Base-by-base conservation (phyloP, 2,797 vertebrate species). In the Smutsia temminckii region DNA sequence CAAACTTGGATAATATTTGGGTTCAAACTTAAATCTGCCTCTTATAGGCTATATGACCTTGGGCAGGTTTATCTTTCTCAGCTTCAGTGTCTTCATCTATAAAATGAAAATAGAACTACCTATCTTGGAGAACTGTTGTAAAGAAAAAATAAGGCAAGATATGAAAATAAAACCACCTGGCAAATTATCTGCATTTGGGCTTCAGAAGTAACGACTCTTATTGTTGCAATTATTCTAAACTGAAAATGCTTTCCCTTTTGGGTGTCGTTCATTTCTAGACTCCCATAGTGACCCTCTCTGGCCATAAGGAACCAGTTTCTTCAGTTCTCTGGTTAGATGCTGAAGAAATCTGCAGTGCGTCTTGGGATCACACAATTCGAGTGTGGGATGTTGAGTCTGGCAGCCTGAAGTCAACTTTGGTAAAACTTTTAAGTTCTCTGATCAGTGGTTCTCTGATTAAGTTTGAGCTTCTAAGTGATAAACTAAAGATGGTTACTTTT, bases 331-430 rank as follows among this genome's bases (percentile, higher is more conserved):
- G 99, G 99, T 98, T 98, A 61, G 99, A 99, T 97, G 91, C 98
- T 14, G 99, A 99, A 95, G 99, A 99, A 96, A 97, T 99, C 29
- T 99, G 99, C 98, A 99, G 99, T 74, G 99, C 99, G 0, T 99
- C 99, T 0, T 99, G 99, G 99, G 99, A 99, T 97, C 99, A 99
- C 98, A 99, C 99, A 55, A 99, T 99, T 78, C 99, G 99, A 49
- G 49, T 99, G 25, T 99, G 99, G 99, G 99, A 99, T 6, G 98
- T 98, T 0, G 99, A 99, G 97, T 99, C 99, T 0, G 99, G 99
- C 66, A 96, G 91, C 85, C 97, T 98, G 96, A 99, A 99, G 98
- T 99, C 99, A 25, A 99, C 98, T 5, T 97, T 99, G 99, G 99
- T 99, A 97, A 99, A 98, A 96, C 98, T 74, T 75, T 96, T 37